Percentiles rank a stretch among this genome's conserved stretches.
phyloP scores from a whole-genome alignment of 1,140 invertebrate species.

The Ceratoteleas bidentatus region DNA sequence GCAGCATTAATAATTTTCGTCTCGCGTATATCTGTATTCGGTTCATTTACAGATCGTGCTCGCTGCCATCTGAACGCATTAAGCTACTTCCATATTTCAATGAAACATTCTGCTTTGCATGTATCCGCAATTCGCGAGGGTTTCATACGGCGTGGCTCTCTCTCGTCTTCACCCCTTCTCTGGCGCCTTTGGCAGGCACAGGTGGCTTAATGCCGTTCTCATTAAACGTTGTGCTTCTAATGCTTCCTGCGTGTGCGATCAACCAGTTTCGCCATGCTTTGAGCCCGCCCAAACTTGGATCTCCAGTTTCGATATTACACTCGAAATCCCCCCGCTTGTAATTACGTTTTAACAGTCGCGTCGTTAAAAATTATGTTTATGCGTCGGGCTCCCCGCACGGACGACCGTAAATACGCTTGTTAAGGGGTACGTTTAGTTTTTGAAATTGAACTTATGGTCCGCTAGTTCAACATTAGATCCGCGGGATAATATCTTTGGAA shows the following conservation, averaged over 20 bases:
- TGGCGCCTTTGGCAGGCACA: constrained; percentile 52
- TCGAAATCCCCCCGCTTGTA: constrained; percentile 57
- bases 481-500: constrained; percentile 12
- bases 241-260: constrained; percentile 65
- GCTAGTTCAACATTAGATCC: constrained; percentile 25
- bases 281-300: constrained; percentile 57
- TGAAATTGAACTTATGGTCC: constrained; percentile 23
- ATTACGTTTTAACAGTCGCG: constrained; percentile 58
- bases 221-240: constrained; percentile 66
- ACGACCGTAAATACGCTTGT: constrained; percentile 26
- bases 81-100: constrained; percentile 73
- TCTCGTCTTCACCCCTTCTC: constrained; percentile 33
- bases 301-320: constrained; percentile 57
- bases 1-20: constrained; percentile 46
- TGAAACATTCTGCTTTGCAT: constrained; percentile 70
- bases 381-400: constrained; percentile 14
- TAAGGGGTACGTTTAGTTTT: constrained; percentile 31
- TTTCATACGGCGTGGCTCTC: constrained; percentile 46
- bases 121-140: constrained; percentile 70
- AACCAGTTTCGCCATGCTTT: constrained; percentile 51
- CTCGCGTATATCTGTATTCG: constrained; percentile 50
- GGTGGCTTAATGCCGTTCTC: constrained; percentile 68
- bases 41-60: constrained; percentile 67
- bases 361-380: constrained; percentile 62
- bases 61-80: constrained; percentile 61